Evolutionary conservation across 2,113 vertebrate species (phyloP).

Genomic region (Cyanistes caeruleus): DNA sequence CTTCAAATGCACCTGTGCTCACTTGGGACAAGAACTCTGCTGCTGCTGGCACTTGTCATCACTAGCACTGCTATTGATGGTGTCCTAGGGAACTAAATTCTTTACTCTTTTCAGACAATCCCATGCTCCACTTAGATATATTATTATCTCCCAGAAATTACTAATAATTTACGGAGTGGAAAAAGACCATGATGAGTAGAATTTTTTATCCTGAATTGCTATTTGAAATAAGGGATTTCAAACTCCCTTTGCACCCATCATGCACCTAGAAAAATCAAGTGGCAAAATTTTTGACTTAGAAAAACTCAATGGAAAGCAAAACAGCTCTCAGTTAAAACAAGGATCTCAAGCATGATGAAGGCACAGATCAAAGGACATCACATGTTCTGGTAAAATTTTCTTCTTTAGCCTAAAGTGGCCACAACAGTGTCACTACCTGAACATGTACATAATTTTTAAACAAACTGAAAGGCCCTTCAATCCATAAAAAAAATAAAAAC

Average conservation of each 20-base stretch:
- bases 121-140: background rate
- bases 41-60: background rate
- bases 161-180: background rate
- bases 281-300: background rate
- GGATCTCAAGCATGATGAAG: background rate
- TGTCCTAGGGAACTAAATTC: background rate
- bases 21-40: background rate
- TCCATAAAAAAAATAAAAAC: background rate
- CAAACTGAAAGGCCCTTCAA: background rate
- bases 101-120: background rate
- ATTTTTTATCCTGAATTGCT: background rate
- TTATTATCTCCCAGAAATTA: background rate
- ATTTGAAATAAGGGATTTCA: background rate
- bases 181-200: accelerated
- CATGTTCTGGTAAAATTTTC: background rate
- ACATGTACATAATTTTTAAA: background rate
- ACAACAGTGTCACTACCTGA: background rate
- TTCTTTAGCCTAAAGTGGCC: background rate
- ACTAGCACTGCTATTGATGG: background rate
- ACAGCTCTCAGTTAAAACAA: background rate
- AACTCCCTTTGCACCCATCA: background rate
- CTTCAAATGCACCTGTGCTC: background rate
- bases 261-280: background rate
- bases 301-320: background rate
- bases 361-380: background rate